Conservation (phyloP, 23 tunicate species). For the Styela plicata region DNA sequence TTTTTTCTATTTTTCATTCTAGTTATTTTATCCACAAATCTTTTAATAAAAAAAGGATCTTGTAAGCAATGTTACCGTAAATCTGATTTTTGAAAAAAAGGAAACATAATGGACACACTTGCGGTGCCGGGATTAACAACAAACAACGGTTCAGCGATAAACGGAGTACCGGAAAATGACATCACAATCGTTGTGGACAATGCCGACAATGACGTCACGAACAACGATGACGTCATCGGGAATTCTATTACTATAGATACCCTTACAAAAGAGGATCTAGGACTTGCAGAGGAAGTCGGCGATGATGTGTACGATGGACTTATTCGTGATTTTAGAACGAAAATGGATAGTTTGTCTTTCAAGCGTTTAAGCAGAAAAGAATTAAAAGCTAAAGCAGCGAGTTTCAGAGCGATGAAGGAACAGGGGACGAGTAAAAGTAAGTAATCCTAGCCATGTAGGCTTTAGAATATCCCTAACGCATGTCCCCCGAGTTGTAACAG, state of each 20-base stretch:
- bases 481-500: too few relatives aligned
- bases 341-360: slow-evolving; percentile 23
- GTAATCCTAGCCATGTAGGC: too few relatives aligned
- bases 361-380: background rate
- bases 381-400: slow-evolving; percentile 4
- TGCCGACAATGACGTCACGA: background rate
- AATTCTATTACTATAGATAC: background rate
- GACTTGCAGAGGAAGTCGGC: slow-evolving; percentile 1
- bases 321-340: slow-evolving; percentile 20
- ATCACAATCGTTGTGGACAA: slow-evolving; percentile 18
- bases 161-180: background rate
- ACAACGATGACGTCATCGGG: background rate
- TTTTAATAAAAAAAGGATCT: too few relatives aligned
- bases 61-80: too few relatives aligned
- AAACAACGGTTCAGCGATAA: background rate
- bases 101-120: background rate
- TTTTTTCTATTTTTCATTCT: too few relatives aligned
- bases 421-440: background rate
- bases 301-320: slow-evolving; percentile 22
- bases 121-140: background rate
- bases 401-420: slow-evolving; percentile 3
- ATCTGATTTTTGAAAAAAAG: too few relatives aligned
- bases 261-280: slow-evolving; percentile 11
- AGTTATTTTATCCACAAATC: too few relatives aligned
- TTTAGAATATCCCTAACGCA: too few relatives aligned